Evolutionary conservation across 2,113 vertebrate genomes (phyloP).

Genomic region (Sula dactylatra): DNA sequence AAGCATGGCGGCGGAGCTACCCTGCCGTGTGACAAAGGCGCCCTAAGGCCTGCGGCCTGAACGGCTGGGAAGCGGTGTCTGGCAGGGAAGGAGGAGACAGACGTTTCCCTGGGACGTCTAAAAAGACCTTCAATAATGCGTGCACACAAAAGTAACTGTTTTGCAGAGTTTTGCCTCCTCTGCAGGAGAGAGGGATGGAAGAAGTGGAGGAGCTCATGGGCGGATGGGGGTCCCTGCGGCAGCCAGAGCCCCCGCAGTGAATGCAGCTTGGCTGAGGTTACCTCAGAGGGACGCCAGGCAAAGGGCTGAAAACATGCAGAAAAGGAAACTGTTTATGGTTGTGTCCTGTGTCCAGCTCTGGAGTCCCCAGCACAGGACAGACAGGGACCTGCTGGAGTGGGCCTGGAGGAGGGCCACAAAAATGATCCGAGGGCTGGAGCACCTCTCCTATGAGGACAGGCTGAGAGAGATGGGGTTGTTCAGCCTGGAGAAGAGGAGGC

Average conservation of each 20-base stretch:
- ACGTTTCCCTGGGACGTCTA: background rate
- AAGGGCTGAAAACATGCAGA: background rate
- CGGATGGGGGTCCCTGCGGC: background rate
- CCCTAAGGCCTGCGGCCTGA: fast-evolving
- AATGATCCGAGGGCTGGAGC: background rate
- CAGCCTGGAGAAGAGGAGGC: background rate
- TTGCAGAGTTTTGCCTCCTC: background rate
- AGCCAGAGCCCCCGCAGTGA: background rate
- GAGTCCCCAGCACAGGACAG: too few relatives aligned
- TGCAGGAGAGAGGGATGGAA: background rate
- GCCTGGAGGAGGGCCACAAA: background rate
- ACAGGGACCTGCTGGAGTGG: background rate
- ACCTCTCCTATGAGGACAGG: background rate
- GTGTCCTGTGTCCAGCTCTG: background rate
- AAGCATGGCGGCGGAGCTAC: fast-evolving
- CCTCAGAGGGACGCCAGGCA: background rate
- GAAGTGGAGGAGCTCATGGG: fast-evolving
- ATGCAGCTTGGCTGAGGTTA: background rate
- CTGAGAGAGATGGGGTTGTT: background rate
- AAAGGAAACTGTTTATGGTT: background rate
- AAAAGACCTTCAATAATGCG: fast-evolving
- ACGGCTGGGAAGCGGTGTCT: background rate
- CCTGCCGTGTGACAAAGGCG: fast-evolving
- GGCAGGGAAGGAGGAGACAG: background rate
- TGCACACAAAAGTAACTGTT: fast-evolving